Percentiles rank a stretch among this genome's conserved stretches.
These are phyloP conservation scores for Mactra quadrangularis DNA, from an alignment of 1,140 invertebrate genomes.

Conservation along the genomic window DNA sequence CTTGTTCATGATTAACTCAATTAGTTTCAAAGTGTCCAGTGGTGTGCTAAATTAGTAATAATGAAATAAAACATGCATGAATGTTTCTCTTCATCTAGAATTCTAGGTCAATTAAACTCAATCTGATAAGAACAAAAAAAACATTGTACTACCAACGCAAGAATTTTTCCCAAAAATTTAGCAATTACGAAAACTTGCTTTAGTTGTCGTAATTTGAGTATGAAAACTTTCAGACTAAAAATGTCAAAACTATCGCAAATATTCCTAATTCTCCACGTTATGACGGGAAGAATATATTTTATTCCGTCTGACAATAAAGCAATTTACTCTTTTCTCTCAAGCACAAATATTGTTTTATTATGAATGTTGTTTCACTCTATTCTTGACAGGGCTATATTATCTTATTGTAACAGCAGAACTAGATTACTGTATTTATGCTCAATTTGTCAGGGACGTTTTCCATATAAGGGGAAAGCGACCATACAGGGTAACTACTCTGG, in stretches of 20 bases:
- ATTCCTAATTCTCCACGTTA: background rate
- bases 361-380: slow-evolving; percentile 24
- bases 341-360: slow-evolving; percentile 51
- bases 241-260: too few species aligned
- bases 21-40: too few species aligned
- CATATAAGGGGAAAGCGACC: slow-evolving; percentile 2
- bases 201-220: background rate
- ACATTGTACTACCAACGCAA: too few species aligned
- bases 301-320: slow-evolving; percentile 44
- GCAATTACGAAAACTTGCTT: slow-evolving; percentile 1
- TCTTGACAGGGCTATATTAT: slow-evolving; percentile 30
- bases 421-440: slow-evolving; percentile 50
- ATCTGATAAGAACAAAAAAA: too few species aligned
- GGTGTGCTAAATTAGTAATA: too few species aligned
- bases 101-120: too few species aligned
- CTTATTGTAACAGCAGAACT: slow-evolving; percentile 36
- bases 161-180: too few species aligned
- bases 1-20: too few species aligned
- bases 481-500: background rate
- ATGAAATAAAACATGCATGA: too few species aligned
- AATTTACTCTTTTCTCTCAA: slow-evolving; percentile 32
- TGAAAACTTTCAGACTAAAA: too few species aligned
- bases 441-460: slow-evolving; percentile 38
- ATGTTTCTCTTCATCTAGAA: too few species aligned
- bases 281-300: slow-evolving; percentile 38